Evolutionary conservation across 2,888 invertebrate genomes (phyloP).

Genomic region (Troides aeacus): DNA sequence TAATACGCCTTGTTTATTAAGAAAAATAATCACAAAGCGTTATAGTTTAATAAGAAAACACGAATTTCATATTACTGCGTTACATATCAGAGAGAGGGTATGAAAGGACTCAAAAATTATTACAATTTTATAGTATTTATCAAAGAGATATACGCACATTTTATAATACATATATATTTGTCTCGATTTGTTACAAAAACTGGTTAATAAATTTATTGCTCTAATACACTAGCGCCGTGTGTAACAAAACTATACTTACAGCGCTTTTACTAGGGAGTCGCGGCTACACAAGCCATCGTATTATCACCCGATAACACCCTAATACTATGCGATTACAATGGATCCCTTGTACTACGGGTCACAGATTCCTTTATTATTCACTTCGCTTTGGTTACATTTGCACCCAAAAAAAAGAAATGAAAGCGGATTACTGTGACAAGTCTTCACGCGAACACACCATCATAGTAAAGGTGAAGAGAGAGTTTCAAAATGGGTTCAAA

Average conservation of each 20-base stretch:
- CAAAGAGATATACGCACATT: no score
- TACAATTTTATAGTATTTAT: no score
- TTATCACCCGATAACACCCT: slow-evolving; percentile 69
- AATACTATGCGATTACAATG: slow-evolving; percentile 70
- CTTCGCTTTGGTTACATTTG: slow-evolving; percentile 57
- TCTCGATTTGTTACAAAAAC: no score
- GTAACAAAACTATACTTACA: slow-evolving; percentile 40
- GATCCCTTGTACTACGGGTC: slow-evolving; percentile 51
- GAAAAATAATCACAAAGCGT: no score
- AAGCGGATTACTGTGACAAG: slow-evolving; percentile 27
- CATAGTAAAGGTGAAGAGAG: slow-evolving; percentile 16
- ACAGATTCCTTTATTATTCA: slow-evolving; percentile 59
- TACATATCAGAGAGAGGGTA: no score
- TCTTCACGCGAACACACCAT: slow-evolving; percentile 22
- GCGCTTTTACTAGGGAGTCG: slow-evolving; percentile 31
- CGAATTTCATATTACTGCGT: no score
- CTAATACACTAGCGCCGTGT: slow-evolving; percentile 35
- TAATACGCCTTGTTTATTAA: no score
- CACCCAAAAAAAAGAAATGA: slow-evolving; percentile 36
- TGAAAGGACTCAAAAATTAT: no score
- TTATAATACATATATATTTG: no score
- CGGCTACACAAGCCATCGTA: slow-evolving; percentile 49
- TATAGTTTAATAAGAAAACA: no score
- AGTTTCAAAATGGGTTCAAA: background rate
- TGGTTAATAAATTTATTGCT: no score